These are phyloP conservation scores for Drosophila formosana DNA, from an alignment of 2,888 invertebrate genomes.

Conservation along the genomic window DNA sequence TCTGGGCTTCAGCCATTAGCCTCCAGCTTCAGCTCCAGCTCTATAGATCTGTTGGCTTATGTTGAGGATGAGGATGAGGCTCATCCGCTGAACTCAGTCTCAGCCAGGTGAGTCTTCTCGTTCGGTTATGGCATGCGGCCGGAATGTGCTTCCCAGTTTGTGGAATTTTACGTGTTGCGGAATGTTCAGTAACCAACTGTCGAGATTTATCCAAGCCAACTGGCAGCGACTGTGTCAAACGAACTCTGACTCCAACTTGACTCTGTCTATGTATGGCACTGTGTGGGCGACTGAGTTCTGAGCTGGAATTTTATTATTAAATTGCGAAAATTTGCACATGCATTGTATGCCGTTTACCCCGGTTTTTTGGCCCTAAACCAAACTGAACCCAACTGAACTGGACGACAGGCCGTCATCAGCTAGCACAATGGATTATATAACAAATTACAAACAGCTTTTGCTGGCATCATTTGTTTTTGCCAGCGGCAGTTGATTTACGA, in stretches of 20 bases:
- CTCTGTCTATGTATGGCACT: background rate
- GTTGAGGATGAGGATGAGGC: constrained; percentile 18
- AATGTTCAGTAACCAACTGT: constrained; percentile 62
- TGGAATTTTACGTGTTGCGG: constrained; percentile 73
- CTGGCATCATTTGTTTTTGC: constrained; percentile 46
- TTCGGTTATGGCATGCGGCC: constrained; percentile 55
- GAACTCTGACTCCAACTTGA: constrained; percentile 27
- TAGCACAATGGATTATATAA: constrained; percentile 45
- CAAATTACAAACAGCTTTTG: constrained; percentile 52
- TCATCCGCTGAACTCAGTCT: background rate
- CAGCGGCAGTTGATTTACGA: constrained; percentile 40
- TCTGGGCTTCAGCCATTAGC: constrained; percentile 59
- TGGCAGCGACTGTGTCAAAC: constrained; percentile 35
- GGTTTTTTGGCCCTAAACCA: background rate
- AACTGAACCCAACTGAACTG: background rate
- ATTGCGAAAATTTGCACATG: constrained; percentile 62
- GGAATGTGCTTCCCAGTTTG: constrained; percentile 49
- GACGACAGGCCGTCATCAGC: constrained; percentile 40
- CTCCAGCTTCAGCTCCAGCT: constrained; percentile 15
- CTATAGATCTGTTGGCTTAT: constrained; percentile 18
- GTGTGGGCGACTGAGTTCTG: constrained; percentile 6
- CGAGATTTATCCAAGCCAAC: constrained; percentile 55
- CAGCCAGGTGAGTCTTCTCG: constrained; percentile 4
- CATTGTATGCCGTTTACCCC: constrained; percentile 35
- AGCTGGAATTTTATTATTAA: constrained; percentile 72